Evolutionary conservation across 2,113 vertebrate species (phyloP).

Genomic region (Cyanoramphus novaezelandiae): DNA sequence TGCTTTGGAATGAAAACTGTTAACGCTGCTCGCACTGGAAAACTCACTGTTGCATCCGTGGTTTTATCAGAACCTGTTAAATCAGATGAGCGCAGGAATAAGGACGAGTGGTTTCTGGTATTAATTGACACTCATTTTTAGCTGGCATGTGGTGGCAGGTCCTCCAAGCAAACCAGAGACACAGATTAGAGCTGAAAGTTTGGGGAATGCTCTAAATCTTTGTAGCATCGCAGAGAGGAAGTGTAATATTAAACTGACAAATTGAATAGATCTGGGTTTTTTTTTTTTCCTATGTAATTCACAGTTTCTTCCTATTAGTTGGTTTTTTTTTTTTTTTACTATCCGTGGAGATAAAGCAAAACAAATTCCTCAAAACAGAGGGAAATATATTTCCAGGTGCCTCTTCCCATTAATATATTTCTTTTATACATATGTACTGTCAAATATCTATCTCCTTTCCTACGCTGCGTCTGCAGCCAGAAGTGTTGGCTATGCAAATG

Average conservation of each 20-base stretch:
- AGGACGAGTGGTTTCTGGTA: constrained; percentile 64
- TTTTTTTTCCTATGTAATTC: constrained; percentile 66
- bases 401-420: constrained; percentile 68
- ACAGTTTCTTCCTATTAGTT: constrained; percentile 73
- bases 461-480: background rate
- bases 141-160: constrained; percentile 78
- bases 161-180: constrained; percentile 63
- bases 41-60: constrained; percentile 58
- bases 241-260: constrained; percentile 80
- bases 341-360: constrained; percentile 76
- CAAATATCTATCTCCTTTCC: constrained; percentile 49
- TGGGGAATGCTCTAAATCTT: constrained; percentile 72
- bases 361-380: constrained; percentile 72
- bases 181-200: constrained; percentile 72
- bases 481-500: constrained; percentile 25
- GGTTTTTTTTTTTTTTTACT: constrained; percentile 76
- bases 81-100: constrained; percentile 71
- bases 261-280: constrained; percentile 32
- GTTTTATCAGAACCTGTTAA: constrained; percentile 75
- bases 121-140: constrained; percentile 83
- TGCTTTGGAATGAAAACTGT: constrained; percentile 73
- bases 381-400: constrained; percentile 73
- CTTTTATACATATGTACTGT: constrained; percentile 57
- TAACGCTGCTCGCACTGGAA: constrained; percentile 55
- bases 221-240: constrained; percentile 62